Evolutionary conservation across 2,888 invertebrate species (phyloP), one percentile per base, ranked within the genome.

Genomic region (Steromphala cineraria): DNA sequence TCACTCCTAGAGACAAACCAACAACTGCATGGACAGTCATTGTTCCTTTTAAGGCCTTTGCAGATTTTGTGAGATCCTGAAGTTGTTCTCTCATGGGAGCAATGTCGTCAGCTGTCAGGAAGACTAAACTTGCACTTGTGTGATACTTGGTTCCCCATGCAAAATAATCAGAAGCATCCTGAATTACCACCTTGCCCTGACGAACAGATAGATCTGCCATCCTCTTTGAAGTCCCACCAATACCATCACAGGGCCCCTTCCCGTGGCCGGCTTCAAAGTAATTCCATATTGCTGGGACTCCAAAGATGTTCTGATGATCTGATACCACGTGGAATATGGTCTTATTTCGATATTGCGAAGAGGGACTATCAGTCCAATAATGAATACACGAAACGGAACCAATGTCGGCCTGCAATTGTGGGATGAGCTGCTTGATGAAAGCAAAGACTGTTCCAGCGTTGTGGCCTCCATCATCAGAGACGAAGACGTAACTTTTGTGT

Each of bases 171-270:
- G 56, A 56, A n/a, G 56, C 56, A n/a, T 56, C n/a, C 56, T 56
- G 56, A n/a, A 56, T 56, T n/a, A 56, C 56, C 56, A n/a, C 56
- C 19, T 56, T 56, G 19, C 56, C 56, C 19, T 56, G 56, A 10
- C 19, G 19, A 10, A 56, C 56, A 56, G 56, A 56, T 1, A 56
- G 56, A 56, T n/a, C 56, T 56, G 21, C 56, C 56, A 56, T 56
- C 19, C 56, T 56, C 19, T 56, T 56, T 56, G 56, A 56, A 0
- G 80, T 83, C 17, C 82, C 80, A 13, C 85, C 80, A 8, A 84
- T n/a, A 2, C 83, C 84, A 75, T 85, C 83, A 52, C 81, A 84
- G 0, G 84, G 78, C n/a, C 82, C 82, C 52, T 84, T 85, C 0
- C 81, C 79, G 52, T 84, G 82, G 0, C 84, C 84, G 0, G 80